Base-by-base conservation (phyloP, 2,113 vertebrate species). In the Pipra filicauda region DNA sequence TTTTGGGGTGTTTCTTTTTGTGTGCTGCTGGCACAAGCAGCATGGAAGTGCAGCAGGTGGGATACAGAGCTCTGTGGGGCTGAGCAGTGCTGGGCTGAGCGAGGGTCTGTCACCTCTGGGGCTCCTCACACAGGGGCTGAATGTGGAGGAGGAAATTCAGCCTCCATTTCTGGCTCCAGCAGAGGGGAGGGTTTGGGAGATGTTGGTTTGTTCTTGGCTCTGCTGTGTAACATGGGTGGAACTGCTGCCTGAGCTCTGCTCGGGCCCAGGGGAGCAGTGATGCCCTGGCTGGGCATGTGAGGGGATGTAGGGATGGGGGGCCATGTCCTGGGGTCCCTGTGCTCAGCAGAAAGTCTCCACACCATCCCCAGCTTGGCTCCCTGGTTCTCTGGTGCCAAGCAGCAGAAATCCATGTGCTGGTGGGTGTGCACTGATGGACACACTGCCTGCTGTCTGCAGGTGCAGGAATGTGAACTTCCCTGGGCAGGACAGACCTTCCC, bases 281-380 rank as follows among this genome's bases (percentile, higher is more conserved):
- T 59, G 72, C 61, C 6, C 0, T 0, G 15, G 55, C 51, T 15
- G 49, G 43, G 28, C 3, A 30, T n/a, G 4, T 0, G 3, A 51
- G 43, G 33, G 21, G 52, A 3, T 15, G 27, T 5, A 11, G 28
- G 16, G 51, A n/a, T 20, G 15, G 37, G 51, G 15, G 12, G 31
- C 44, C 55, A 21, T 69, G 24, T 31, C 30, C 27, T 8, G 27
- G 31, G 31, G 30, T 20, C 27, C 23, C 33, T 4, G 8, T n/a
- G 30, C 21, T 78, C 23, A 11, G 30, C 73, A 74, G 49, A 16
- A 54, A 74, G 15, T 48, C 69, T 48, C 54, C 57, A 59, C 59
- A 18, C n/a, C 44, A 1, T 27, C 18, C 23, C n/a, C 31, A 59
- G 16, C 8, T 35, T 39, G 23, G 12, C 8, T 83, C 78, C 39